Percentiles rank a stretch among this genome's conserved stretches.
Evolutionary conservation across 2,888 invertebrate species (phyloP).

Genomic region (Vesta saturnalis): DNA sequence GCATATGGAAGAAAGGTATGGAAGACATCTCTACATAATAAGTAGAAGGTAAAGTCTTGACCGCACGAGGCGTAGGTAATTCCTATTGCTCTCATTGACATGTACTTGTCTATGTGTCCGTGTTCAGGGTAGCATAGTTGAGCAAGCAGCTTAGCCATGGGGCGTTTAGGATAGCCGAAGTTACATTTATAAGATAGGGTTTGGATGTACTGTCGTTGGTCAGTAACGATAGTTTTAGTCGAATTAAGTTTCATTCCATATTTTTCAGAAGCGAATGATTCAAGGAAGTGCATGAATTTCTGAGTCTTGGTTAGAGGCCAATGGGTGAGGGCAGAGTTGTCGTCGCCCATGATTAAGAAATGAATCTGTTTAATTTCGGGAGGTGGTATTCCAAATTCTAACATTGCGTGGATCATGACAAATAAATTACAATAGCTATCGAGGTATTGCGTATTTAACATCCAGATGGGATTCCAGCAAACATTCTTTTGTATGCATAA

Average conservation of each 20-base stretch:
- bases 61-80: background rate
- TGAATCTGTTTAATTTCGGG: background rate
- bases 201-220: background rate
- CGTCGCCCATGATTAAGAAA: background rate
- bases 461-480: background rate
- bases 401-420: background rate
- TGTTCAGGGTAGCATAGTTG: slow-evolving; percentile 5
- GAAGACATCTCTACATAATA: background rate
- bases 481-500: background rate
- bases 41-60: background rate
- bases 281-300: background rate
- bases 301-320: background rate
- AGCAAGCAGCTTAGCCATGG: background rate
- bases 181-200: background rate
- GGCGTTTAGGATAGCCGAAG: background rate
- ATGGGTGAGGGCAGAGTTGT: background rate
- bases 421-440: background rate
- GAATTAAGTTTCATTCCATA: background rate
- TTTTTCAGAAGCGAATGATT: background rate
- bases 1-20: background rate
- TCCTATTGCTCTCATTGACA: background rate
- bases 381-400: background rate
- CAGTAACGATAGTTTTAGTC: background rate
- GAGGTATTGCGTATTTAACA: background rate
- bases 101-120: background rate